These are phyloP conservation scores for Glossophaga mutica DNA, from an alignment of 2,797 vertebrate species.

Conservation along the genomic window DNA sequence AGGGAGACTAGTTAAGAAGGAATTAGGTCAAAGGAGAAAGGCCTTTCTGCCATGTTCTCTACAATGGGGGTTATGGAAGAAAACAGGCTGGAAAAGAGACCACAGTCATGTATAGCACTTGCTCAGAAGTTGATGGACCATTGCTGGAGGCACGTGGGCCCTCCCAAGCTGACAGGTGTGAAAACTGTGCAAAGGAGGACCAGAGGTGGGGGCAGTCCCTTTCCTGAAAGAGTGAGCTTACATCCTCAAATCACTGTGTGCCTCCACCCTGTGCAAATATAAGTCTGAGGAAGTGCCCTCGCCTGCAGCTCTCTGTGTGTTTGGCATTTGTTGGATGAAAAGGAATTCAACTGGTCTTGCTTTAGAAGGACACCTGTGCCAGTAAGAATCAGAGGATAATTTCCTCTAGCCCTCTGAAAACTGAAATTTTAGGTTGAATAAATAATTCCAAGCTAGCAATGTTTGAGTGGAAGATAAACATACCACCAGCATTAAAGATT, in stretches of 20 bases:
- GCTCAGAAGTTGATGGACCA: not conserved
- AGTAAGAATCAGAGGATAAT: not conserved
- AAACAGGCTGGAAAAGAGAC: not conserved
- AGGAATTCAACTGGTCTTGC: not conserved
- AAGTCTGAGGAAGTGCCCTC: not conserved
- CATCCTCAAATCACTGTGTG: not conserved
- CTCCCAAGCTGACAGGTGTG: conserved; percentile 14
- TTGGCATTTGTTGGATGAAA: not conserved
- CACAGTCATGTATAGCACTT: not conserved
- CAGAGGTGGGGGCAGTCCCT: not conserved
- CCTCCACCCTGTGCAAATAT: not conserved
- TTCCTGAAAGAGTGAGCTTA: not conserved
- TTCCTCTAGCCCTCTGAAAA: not conserved
- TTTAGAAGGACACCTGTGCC: not conserved
- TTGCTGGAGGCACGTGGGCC: not conserved
- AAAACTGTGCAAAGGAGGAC: not conserved
- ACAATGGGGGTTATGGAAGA: not conserved
- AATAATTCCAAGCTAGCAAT: not conserved
- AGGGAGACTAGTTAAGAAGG: not conserved
- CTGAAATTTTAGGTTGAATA: not conserved
- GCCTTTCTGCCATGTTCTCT: not conserved
- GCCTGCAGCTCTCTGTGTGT: not conserved
- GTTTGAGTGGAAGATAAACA: not conserved
- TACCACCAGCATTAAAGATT: not conserved
- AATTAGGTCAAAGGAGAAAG: not conserved